Conservation (phyloP, 2,797 vertebrate species). For the Acipenser ruthenus region DNA sequence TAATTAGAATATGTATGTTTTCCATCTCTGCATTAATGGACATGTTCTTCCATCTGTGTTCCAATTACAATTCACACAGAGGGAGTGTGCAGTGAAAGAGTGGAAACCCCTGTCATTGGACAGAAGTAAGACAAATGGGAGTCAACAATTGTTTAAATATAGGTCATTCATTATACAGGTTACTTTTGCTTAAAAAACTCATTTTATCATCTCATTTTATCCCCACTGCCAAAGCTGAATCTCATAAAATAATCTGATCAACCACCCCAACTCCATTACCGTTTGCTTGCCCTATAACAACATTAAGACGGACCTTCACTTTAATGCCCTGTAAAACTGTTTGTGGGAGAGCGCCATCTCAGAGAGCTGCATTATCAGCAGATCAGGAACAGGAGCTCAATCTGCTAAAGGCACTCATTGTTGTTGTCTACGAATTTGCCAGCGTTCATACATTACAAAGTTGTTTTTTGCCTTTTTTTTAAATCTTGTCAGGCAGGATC, state of each 20-base stretch:
- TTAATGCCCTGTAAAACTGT: conserved; percentile 19
- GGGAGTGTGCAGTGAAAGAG: too few species aligned
- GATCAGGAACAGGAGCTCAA: conserved; percentile 28
- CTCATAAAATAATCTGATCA: not conserved
- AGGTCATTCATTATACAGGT: not conserved
- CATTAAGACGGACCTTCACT: conserved; percentile 29
- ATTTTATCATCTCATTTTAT: not conserved
- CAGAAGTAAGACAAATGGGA: too few species aligned
- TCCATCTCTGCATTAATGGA: too few species aligned
- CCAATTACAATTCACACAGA: too few species aligned
- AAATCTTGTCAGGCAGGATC: conserved; percentile 22
- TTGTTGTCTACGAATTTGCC: conserved; percentile 26
- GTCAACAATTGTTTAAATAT: too few species aligned
- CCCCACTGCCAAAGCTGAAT: not conserved
- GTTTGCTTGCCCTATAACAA: conserved; percentile 15
- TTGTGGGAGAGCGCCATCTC: conserved; percentile 16
- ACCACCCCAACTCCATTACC: not conserved
- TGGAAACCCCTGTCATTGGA: too few species aligned
- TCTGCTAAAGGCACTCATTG: conserved; percentile 28
- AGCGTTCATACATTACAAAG: conserved; percentile 27
- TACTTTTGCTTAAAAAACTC: not conserved
- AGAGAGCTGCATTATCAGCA: conserved; percentile 21
- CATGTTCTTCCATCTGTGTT: too few species aligned
- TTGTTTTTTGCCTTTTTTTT: conserved; percentile 18
- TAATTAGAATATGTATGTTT: too few species aligned